These are phyloP conservation scores for Sinonovacula constricta DNA, from an alignment of 1,140 invertebrate species.

Conservation along the genomic window DNA sequence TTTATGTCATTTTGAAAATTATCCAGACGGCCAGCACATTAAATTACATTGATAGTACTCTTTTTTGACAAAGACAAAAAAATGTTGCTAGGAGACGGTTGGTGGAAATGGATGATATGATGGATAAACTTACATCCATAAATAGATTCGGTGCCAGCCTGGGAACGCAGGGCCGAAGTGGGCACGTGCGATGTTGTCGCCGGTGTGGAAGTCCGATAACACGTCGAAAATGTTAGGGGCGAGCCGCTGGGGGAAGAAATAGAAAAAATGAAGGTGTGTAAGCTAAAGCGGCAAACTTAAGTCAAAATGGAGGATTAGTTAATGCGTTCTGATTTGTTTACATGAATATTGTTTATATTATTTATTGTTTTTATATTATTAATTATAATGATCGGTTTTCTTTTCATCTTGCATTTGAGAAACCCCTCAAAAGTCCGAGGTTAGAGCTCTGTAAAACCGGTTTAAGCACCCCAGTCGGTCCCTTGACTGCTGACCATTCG, in stretches of 20 bases:
- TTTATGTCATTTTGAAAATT: too few relatives aligned
- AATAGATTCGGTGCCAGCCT: constrained; percentile 27
- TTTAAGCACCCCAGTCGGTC: too few relatives aligned
- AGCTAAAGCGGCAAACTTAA: neutral
- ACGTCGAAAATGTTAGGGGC: constrained; percentile 20
- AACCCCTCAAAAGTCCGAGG: too few relatives aligned
- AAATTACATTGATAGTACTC: too few relatives aligned
- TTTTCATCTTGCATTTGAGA: too few relatives aligned
- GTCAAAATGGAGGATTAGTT: neutral
- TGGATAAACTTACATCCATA: constrained; percentile 46
- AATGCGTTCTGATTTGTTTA: neutral
- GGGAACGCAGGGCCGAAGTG: constrained; percentile 34
- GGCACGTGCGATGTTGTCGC: constrained; percentile 4
- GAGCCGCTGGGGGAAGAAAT: constrained; percentile 3
- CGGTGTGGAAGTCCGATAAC: constrained; percentile 11
- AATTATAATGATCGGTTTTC: too few relatives aligned
- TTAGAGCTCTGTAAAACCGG: too few relatives aligned
- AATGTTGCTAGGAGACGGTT: neutral
- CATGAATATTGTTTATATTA: too few relatives aligned
- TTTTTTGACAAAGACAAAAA: too few relatives aligned
- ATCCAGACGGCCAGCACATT: too few relatives aligned
- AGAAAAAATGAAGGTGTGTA: neutral
- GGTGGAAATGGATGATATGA: neutral
- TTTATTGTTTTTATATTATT: too few relatives aligned
- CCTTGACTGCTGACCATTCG: too few relatives aligned